A percentile compares a stretch with the other conserved stretches of the same genome.
These are phyloP conservation scores for Psilopsiagon aurifrons DNA, from an alignment of 2,113 vertebrate genomes.

Conservation along the genomic window DNA sequence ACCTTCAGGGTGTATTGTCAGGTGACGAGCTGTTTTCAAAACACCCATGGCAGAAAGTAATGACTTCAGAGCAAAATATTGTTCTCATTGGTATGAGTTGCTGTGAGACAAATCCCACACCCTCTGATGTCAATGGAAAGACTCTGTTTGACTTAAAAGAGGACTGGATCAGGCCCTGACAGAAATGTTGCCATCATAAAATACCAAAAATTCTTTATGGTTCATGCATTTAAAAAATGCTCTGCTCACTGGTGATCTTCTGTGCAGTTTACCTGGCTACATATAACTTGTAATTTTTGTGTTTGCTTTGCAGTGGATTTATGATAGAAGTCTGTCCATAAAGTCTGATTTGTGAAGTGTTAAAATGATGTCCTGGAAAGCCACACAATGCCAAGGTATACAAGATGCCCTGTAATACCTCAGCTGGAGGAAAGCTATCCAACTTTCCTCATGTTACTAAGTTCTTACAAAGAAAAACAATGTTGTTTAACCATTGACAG, in stretches of 20 bases:
- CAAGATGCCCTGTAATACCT: constrained; percentile 51
- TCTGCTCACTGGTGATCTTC: not conserved
- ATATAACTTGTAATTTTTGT: not conserved
- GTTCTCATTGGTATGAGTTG: constrained; percentile 65
- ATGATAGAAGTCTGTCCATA: constrained; percentile 36
- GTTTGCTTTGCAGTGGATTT: constrained; percentile 37
- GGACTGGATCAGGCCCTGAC: constrained; percentile 25
- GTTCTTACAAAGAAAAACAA: constrained; percentile 41
- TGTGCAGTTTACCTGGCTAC: constrained; percentile 34
- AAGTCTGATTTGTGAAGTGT: constrained; percentile 71
- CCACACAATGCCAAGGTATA: constrained; percentile 55
- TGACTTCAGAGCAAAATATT: constrained; percentile 72
- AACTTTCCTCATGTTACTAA: constrained; percentile 34
- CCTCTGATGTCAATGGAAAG: constrained; percentile 68
- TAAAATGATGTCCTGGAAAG: constrained; percentile 57
- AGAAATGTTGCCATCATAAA: constrained; percentile 52
- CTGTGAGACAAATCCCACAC: constrained; percentile 63
- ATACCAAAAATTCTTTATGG: constrained; percentile 8
- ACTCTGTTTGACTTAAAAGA: constrained; percentile 47
- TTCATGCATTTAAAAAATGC: not conserved
- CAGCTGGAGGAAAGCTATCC: not conserved
- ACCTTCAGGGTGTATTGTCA: constrained; percentile 64
- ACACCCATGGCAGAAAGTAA: constrained; percentile 30
- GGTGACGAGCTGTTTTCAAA: constrained; percentile 60
- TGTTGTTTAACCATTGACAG: constrained; percentile 19